phyloP scores from a whole-genome alignment of 2,888 invertebrate genomes.

The Noctua fimbriata region DNA sequence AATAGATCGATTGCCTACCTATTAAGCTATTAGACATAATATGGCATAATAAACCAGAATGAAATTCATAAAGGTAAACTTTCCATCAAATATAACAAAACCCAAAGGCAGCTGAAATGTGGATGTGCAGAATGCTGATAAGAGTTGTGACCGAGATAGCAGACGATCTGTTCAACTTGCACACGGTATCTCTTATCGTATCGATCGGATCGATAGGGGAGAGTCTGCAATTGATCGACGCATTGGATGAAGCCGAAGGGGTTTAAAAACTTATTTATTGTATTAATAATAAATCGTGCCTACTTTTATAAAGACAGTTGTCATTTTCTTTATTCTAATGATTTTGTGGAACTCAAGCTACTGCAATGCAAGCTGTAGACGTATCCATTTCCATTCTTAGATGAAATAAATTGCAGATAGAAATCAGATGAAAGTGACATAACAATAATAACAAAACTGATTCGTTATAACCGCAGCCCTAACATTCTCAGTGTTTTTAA shows the following conservation, averaged over 20 bases:
- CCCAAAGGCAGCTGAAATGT: slow-evolving; percentile 75
- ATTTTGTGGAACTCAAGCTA: neutral
- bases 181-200: slow-evolving; percentile 81
- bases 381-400: neutral
- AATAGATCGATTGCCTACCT: slow-evolving; percentile 54
- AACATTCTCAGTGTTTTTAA: neutral
- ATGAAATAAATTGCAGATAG: neutral
- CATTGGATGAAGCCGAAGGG: slow-evolving; percentile 83
- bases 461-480: neutral
- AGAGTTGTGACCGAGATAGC: slow-evolving; percentile 80
- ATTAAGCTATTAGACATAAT: slow-evolving; percentile 49
- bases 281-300: slow-evolving; percentile 46
- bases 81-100: slow-evolving; percentile 49
- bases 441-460: neutral
- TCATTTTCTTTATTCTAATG: slow-evolving; percentile 25
- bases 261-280: slow-evolving; percentile 45
- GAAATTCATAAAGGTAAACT: slow-evolving; percentile 55
- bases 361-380: neutral
- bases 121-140: slow-evolving; percentile 84
- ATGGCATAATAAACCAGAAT: slow-evolving; percentile 56
- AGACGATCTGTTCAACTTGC: slow-evolving; percentile 82
- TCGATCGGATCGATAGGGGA: slow-evolving; percentile 83
- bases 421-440: neutral
- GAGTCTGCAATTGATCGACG: slow-evolving; percentile 81
- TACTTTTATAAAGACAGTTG: slow-evolving; percentile 24